Percentiles rank a stretch among this genome's conserved stretches.
phyloP scores from a whole-genome alignment of 2,888 invertebrate genomes.

The Barypeithes pellucidus region DNA sequence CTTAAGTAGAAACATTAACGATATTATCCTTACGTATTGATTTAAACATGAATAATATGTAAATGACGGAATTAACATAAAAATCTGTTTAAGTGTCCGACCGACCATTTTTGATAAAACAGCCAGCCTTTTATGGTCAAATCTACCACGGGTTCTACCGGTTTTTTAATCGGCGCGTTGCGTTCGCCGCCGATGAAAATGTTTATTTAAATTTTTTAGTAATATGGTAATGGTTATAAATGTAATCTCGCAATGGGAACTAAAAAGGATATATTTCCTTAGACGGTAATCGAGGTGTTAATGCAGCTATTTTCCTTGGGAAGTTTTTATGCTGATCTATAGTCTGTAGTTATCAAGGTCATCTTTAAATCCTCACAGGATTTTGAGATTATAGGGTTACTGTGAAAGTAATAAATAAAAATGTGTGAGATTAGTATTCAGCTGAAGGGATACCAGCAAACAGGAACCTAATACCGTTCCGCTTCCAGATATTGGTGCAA shows the following conservation, averaged over 20 bases:
- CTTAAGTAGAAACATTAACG: conserved; percentile 38
- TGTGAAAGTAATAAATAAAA: too few species aligned
- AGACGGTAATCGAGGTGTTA: neutral
- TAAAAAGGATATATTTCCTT: conserved; percentile 6
- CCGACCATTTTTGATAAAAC: conserved; percentile 44
- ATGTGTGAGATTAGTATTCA: too few species aligned
- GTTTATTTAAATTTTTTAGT: conserved; percentile 26
- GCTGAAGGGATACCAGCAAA: too few species aligned
- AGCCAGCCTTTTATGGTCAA: conserved; percentile 41
- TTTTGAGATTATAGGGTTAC: too few species aligned
- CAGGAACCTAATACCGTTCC: too few species aligned
- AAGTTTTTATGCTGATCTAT: neutral
- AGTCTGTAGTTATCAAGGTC: too few species aligned
- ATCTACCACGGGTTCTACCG: conserved; percentile 47
- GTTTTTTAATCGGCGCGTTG: conserved; percentile 30
- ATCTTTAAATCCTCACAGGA: too few species aligned
- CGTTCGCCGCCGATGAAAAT: conserved; percentile 12
- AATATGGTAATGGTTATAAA: conserved; percentile 26
- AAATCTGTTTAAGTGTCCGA: conserved; percentile 45
- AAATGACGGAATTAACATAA: conserved; percentile 48
- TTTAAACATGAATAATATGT: conserved; percentile 51
- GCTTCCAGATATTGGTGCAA: too few species aligned
- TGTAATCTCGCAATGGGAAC: conserved; percentile 8
- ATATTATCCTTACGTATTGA: conserved; percentile 41
- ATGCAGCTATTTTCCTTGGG: neutral